Base-by-base conservation (phyloP, 2,797 vertebrate genomes). In the Acanthurus leucopareius region DNA sequence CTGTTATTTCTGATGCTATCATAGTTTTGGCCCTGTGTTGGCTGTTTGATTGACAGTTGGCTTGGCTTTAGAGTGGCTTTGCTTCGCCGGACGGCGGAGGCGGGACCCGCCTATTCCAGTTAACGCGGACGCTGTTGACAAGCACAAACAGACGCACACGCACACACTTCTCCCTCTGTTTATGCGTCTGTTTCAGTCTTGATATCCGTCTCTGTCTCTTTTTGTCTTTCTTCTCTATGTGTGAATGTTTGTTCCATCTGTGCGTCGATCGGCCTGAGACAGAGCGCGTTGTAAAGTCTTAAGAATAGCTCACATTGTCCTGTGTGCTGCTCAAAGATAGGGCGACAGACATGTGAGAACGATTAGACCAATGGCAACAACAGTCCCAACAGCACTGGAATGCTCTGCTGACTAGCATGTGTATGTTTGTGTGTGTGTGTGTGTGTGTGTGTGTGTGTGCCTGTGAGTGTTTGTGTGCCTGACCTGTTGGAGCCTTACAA, bases 301-400 rank as follows among this genome's bases (percentile, higher is more conserved):
- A 90, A 94, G 91, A 95, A 95, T 91, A 92, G 91, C 83, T 79
- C 44, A 81, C 90, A 94, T 94, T 94, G 95, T 95, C 92, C 89
- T 57, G 86, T 32, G 71, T 83, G 81, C 83, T 69, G 89, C 91
- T 93, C 77, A 86, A 91, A 93, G 93, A 92, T 75, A 87, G 87
- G 67, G 87, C 82, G 83, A 84, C 80, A 88, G 90, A 89, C 95
- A 95, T 94, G 94, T 95, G 95, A 96, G 91, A 94, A 88, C 92
- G 92, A 95, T 95, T 94, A 95, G 86, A 90, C 90, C 91, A 89
- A 91, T 93, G 90, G 92, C 92, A 94, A 93, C 92, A 92, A 92
- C 78, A 85, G 87, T 78, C 89, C 90, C 94, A 95, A 94, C 89
- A 93, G 91, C 82, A 15, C 76, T 82, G 92, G 91, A 93, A 94